These are phyloP conservation scores for Chromobotia macracanthus DNA, from an alignment of 2,797 vertebrate species.

Conservation along the genomic window DNA sequence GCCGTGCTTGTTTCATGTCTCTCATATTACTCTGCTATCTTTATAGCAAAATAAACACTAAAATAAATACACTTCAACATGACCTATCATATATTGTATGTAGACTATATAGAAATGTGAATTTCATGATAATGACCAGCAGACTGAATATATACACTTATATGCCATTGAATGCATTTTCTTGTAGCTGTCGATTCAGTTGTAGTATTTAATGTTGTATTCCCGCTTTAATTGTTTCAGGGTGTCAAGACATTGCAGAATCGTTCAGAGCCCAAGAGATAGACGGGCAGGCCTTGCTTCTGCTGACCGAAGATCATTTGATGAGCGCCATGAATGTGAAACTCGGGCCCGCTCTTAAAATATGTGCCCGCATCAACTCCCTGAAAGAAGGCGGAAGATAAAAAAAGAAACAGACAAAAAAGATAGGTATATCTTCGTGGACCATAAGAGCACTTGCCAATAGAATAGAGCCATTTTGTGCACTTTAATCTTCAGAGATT, in stretches of 20 bases:
- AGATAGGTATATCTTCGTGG: slow-evolving; percentile 44
- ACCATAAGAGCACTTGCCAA: slow-evolving; percentile 59
- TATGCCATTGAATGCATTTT: neutral
- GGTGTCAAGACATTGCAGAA: slow-evolving; percentile 93
- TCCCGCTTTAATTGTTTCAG: slow-evolving; percentile 65
- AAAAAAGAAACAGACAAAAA: slow-evolving; percentile 33
- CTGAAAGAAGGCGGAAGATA: slow-evolving; percentile 81
- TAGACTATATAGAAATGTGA: no score
- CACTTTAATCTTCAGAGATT: slow-evolving; percentile 64
- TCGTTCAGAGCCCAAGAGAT: slow-evolving; percentile 97
- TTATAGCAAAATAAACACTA: no score
- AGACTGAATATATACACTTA: neutral
- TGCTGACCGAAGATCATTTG: slow-evolving; percentile 97
- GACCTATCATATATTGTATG: no score
- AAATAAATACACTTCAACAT: no score
- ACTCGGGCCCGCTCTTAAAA: slow-evolving; percentile 96
- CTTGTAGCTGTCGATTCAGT: no score
- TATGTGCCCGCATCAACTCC: slow-evolving; percentile 96
- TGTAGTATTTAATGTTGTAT: neutral
- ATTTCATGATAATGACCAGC: no score
- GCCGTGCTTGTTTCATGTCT: no score
- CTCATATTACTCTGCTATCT: no score
- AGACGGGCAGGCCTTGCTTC: slow-evolving; percentile 93
- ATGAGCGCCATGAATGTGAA: slow-evolving; percentile 99
- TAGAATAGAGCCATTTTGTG: slow-evolving; percentile 61